These are phyloP conservation scores for Incurvaria masculella DNA, from an alignment of 2,888 invertebrate genomes.

Conservation along the genomic window DNA sequence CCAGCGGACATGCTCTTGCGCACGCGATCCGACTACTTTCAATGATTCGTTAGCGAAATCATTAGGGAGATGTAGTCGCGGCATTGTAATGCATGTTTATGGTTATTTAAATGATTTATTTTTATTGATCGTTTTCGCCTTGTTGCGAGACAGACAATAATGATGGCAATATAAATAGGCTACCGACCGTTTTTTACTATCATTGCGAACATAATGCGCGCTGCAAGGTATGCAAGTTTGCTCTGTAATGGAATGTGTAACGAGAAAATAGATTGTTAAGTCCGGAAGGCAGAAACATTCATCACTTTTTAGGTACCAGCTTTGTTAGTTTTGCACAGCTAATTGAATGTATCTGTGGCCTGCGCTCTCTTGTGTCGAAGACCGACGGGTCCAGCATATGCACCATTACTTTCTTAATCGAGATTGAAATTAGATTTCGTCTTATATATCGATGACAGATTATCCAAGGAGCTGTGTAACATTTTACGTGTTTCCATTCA, in stretches of 20 bases:
- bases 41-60: constrained; percentile 58
- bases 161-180: constrained; percentile 48
- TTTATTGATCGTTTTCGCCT: constrained; percentile 58
- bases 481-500: too few relatives aligned
- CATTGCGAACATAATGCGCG: constrained; percentile 46
- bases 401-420: too few relatives aligned
- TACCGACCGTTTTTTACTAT: constrained; percentile 24
- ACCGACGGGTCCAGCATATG: too few relatives aligned
- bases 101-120: constrained; percentile 58
- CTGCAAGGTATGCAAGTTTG: constrained; percentile 48
- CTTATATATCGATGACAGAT: too few relatives aligned
- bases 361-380: too few relatives aligned
- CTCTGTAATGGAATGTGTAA: constrained; percentile 48
- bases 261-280: constrained; percentile 54
- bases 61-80: constrained; percentile 55
- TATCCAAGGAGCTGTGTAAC: too few relatives aligned
- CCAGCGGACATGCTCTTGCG: constrained; percentile 27
- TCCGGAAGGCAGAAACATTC: constrained; percentile 35
- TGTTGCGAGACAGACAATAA: constrained; percentile 56
- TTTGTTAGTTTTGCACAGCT: too few relatives aligned
- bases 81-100: constrained; percentile 56
- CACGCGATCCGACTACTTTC: constrained; percentile 54
- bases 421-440: too few relatives aligned
- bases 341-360: too few relatives aligned
- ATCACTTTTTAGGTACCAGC: constrained; percentile 28